These are phyloP conservation scores for Leptopilina clavipes DNA, from an alignment of 1,140 invertebrate species.

Conservation along the genomic window DNA sequence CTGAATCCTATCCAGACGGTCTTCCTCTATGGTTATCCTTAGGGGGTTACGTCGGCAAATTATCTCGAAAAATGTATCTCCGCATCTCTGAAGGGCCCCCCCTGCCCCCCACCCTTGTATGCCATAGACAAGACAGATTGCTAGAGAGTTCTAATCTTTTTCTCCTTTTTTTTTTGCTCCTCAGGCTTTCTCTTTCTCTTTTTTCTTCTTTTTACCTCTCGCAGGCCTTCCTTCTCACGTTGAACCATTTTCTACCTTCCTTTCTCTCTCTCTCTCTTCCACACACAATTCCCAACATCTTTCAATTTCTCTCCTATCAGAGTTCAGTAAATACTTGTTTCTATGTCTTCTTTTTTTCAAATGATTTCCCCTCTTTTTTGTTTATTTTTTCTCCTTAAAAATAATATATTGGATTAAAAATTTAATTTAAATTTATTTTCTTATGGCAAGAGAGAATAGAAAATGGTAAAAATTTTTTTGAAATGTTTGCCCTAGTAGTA, in stretches of 20 bases:
- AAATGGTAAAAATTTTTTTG: too few species aligned
- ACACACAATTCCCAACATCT: constrained; percentile 4
- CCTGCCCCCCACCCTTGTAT: constrained; percentile 1
- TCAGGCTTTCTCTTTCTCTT: constrained; percentile 1
- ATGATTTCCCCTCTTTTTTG: neutral
- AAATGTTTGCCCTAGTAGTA: too few species aligned
- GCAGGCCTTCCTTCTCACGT: constrained; percentile 2
- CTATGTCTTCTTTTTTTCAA: neutral
- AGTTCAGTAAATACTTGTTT: constrained; percentile 17
- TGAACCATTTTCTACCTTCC: neutral
- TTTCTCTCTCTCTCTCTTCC: neutral
- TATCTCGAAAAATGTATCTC: constrained; percentile 67
- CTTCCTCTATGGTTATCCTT: constrained; percentile 41
- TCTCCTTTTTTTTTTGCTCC: constrained; percentile 8
- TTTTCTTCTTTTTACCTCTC: constrained; percentile 8
- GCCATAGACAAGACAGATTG: constrained; percentile 59
- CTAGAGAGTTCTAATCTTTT: constrained; percentile 39
- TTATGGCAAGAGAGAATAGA: too few species aligned
- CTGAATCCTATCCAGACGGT: neutral
- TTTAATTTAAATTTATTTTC: too few species aligned
- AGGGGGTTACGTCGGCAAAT: constrained; percentile 61
- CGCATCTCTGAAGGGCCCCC: constrained; percentile 39
- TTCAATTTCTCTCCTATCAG: constrained; percentile 23
- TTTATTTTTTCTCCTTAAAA: neutral
- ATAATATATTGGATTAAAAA: too few species aligned